Conservation (phyloP, 2,113 vertebrate genomes). For the Turdus rufiventris region DNA sequence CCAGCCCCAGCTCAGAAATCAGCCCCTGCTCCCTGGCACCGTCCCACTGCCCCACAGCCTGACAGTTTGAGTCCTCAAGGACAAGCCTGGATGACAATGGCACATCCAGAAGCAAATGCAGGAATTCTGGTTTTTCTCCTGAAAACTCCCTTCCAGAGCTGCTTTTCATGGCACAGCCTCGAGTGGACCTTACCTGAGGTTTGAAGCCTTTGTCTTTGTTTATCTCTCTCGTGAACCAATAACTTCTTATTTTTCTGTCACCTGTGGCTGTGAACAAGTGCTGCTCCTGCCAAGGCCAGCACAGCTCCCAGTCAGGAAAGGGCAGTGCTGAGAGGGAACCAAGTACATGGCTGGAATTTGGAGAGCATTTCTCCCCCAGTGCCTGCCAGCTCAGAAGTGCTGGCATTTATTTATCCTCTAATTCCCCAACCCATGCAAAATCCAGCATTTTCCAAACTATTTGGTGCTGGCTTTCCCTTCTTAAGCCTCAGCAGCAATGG, state of each 20-base stretch:
- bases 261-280: not conserved
- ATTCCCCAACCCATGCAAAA: not conserved
- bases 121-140: not conserved
- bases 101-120: not conserved
- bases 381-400: constrained; percentile 1
- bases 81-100: not conserved
- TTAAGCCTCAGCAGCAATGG: not conserved
- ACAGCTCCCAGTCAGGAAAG: not conserved
- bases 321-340: not conserved
- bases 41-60: too few relatives aligned
- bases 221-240: not conserved
- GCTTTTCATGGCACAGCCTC: not conserved
- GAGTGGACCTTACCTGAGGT: not conserved
- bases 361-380: not conserved
- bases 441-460: not conserved
- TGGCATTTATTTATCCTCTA: not conserved
- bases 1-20: rapidly evolving
- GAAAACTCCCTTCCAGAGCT: not conserved
- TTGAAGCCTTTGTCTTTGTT: not conserved
- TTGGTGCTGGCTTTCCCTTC: not conserved
- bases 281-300: not conserved
- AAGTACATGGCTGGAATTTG: not conserved
- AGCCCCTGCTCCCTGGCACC: too few relatives aligned
- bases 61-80: not conserved
- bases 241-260: not conserved